Evolutionary conservation across 2,888 invertebrate genomes (phyloP).

Genomic region (Macrophya annulata): DNA sequence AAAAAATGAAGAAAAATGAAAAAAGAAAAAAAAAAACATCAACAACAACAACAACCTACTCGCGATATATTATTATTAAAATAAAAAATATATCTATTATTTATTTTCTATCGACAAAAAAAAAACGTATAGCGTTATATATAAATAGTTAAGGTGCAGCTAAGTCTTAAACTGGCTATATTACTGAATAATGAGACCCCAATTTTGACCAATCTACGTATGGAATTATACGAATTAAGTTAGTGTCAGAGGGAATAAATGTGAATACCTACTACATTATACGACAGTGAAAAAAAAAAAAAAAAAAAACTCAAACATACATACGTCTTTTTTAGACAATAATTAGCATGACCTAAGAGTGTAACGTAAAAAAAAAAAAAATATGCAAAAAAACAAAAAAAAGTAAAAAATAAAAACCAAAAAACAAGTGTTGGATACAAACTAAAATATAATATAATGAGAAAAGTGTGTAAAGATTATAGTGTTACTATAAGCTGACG

Average conservation of each 20-base stretch:
- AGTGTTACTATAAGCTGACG: conserved; percentile 30
- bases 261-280: conserved; percentile 49
- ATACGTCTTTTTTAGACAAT: conserved; percentile 52
- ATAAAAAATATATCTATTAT: conserved; percentile 46
- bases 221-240: conserved; percentile 51
- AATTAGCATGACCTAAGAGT: conserved; percentile 54
- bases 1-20: conserved; percentile 37
- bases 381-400: background rate
- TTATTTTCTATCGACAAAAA: conserved; percentile 53
- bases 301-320: conserved; percentile 14
- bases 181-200: conserved; percentile 46
- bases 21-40: conserved; percentile 49
- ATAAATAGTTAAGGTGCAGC: conserved; percentile 41
- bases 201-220: conserved; percentile 55
- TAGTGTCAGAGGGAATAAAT: conserved; percentile 49
- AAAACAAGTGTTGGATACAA: conserved; percentile 24
- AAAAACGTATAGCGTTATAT: conserved; percentile 29
- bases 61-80: conserved; percentile 49
- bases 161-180: conserved; percentile 37
- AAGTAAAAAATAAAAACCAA: conserved; percentile 20
- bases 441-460: conserved; percentile 35
- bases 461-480: conserved; percentile 32
- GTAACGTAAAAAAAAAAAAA: conserved; percentile 28
- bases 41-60: conserved; percentile 9
- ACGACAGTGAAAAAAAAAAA: conserved; percentile 24